Evolutionary conservation across 2,797 vertebrate species (phyloP), one percentile per base, ranked within the genome.

Genomic region (Pempheris klunzingeri): DNA sequence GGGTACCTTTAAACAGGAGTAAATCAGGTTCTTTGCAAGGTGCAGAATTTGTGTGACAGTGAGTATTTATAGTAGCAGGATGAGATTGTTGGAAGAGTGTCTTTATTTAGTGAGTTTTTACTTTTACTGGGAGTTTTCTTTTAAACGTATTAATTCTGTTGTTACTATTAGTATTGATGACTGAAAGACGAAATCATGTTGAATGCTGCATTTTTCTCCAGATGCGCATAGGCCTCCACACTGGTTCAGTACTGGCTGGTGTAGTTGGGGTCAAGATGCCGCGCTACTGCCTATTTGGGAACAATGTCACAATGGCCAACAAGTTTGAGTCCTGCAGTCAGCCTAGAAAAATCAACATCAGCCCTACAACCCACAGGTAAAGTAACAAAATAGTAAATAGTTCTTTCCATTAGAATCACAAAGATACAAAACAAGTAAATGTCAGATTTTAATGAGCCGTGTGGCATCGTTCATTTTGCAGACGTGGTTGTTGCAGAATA

Each of bases 221-320:
- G 98, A 98, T 99, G 97, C 95, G 98, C 18, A 98, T 99, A 34
- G 98, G 98, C 64, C 95, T 99, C 69, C 98, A 99, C 88, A 98
- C 97, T 49, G 98, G 98, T 28, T 99, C 98, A 0, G 96, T 99
- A 53, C 95, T 99, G 90, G 97, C 98, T 74, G 98, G 98, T 59
- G 98, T 99, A 17, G 98, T 99, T 32, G 98, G 98, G 17, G 98
- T 99, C 54, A 97, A 92, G 93, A 99, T 99, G 98, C 98, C 98
- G 24, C 97, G 98, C n/a, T 99, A 99, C 61, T 99, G 98, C 86
- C 96, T 99, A 76, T 99, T 99, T 82, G 98, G 98, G 74, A 99
- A 99, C 91, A 99, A 99, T 10, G 98, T 99, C 80, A 98, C 98
- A 3, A 88, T 99, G 93, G 98, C 98, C 72, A 99, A 99, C 91